phyloP scores from a whole-genome alignment of 2,797 vertebrate species.

The Eutrigla gurnardus region DNA sequence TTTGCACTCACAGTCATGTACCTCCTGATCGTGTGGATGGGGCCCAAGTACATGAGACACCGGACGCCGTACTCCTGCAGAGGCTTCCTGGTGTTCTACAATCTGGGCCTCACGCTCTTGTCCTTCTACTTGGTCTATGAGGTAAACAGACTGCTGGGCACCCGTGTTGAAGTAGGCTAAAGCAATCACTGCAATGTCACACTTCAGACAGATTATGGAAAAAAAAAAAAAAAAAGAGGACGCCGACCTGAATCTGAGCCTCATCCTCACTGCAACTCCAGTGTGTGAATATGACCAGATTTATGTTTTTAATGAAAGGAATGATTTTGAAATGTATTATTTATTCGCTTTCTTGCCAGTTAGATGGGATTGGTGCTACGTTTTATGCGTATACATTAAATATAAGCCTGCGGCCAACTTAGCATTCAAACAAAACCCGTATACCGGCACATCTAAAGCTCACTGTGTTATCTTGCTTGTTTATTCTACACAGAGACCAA shows the following conservation, averaged over 20 bases:
- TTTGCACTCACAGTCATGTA: constrained; percentile 90
- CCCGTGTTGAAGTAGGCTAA: constrained; percentile 27
- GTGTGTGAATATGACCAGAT: neutral
- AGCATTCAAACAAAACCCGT: constrained; percentile 2
- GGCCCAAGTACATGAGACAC: constrained; percentile 95
- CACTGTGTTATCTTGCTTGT: neutral
- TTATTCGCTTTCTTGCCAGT: neutral
- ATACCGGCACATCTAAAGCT: neutral
- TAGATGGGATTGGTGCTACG: neutral
- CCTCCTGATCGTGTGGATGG: constrained; percentile 94
- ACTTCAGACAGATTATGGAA: constrained; percentile 4
- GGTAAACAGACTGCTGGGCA: constrained; percentile 81
- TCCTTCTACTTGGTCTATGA: constrained; percentile 97
- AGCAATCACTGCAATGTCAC: constrained; percentile 20
- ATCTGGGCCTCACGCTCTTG: constrained; percentile 91
- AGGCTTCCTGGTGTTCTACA: constrained; percentile 92
- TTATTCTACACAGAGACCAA: neutral
- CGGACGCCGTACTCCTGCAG: constrained; percentile 89
- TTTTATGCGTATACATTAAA: neutral
- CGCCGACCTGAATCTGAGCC: constrained; percentile 1
- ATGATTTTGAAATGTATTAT: neutral
- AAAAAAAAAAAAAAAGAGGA: neutral
- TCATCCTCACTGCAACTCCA: neutral
- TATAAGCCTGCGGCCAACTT: neutral
- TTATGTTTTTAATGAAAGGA: neutral